Percentiles rank a stretch among this genome's conserved stretches.
Conservation (phyloP, 2,797 vertebrate genomes). For the Chelon labrosus region DNA sequence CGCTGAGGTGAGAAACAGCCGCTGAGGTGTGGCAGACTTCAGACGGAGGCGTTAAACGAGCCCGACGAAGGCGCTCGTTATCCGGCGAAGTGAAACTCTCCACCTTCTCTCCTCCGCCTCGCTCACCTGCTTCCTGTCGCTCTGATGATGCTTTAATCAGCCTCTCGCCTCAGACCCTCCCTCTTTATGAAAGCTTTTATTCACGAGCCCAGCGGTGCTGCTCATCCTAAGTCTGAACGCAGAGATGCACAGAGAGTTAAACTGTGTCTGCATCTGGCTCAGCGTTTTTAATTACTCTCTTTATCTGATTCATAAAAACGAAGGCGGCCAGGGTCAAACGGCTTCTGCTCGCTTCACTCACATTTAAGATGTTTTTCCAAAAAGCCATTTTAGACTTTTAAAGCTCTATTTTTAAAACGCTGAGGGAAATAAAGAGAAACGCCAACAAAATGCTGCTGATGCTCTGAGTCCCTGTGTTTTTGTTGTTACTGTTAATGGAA, state of each 20-base stretch:
- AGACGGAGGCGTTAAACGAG: constrained; percentile 11
- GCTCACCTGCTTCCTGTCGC: not conserved
- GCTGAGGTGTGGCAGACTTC: constrained; percentile 12
- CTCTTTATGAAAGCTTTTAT: not conserved
- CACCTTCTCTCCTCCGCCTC: too few species aligned
- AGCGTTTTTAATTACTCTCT: too few species aligned
- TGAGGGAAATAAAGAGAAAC: constrained; percentile 14
- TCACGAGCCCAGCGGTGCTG: too few species aligned
- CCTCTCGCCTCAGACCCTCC: not conserved
- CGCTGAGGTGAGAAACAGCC: not conserved
- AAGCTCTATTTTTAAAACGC: constrained; percentile 16
- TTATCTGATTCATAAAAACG: too few species aligned
- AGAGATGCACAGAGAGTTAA: too few species aligned
- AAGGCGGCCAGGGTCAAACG: too few species aligned
- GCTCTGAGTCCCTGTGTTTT: constrained; percentile 43
- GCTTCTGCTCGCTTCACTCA: not conserved
- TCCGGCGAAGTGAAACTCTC: constrained; percentile 14
- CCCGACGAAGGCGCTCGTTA: not conserved
- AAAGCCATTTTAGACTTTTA: constrained; percentile 25
- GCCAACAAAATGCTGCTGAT: constrained; percentile 20
- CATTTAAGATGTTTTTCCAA: constrained; percentile 10
- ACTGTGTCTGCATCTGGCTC: not conserved
- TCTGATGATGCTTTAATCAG: not conserved
- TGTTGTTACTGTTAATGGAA: constrained; percentile 61
- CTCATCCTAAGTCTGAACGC: too few species aligned